These are phyloP conservation scores for Entomyzon cyanotis DNA, from an alignment of 2,113 vertebrate species.

Conservation along the genomic window DNA sequence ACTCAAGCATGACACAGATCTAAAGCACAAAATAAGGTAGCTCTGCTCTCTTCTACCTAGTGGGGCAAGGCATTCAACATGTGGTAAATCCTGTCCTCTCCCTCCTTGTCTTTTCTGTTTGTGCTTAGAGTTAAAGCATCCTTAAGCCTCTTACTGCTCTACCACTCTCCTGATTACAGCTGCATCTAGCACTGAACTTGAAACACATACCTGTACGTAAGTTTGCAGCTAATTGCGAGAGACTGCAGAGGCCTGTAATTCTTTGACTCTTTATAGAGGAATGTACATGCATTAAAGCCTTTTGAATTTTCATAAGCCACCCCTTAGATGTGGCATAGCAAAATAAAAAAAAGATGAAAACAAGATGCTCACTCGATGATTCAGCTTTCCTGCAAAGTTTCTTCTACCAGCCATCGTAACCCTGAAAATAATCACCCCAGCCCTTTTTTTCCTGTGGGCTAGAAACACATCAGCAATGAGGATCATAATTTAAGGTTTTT, in stretches of 20 bases:
- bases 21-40: not conserved
- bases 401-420: constrained; percentile 13
- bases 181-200: not conserved
- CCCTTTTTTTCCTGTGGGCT: constrained; percentile 22
- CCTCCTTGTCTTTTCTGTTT: not conserved
- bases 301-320: not conserved
- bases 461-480: not conserved
- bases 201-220: not conserved
- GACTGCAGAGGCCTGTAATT: constrained; percentile 25
- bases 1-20: not conserved
- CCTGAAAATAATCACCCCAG: constrained; percentile 16
- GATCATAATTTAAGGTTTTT: not conserved
- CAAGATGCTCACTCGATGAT: constrained; percentile 39
- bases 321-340: constrained; percentile 52
- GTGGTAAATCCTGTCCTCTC: not conserved
- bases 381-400: constrained; percentile 51
- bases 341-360: constrained; percentile 46
- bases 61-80: not conserved
- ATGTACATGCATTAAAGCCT: constrained; percentile 31
- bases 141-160: not conserved
- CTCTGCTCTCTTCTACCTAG: not conserved
- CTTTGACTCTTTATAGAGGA: constrained; percentile 26
- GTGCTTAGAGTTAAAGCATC: not conserved
- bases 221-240: not conserved
- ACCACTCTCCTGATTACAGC: not conserved